phyloP scores from a whole-genome alignment of 2,113 vertebrate genomes.

The Entomyzon cyanotis region DNA sequence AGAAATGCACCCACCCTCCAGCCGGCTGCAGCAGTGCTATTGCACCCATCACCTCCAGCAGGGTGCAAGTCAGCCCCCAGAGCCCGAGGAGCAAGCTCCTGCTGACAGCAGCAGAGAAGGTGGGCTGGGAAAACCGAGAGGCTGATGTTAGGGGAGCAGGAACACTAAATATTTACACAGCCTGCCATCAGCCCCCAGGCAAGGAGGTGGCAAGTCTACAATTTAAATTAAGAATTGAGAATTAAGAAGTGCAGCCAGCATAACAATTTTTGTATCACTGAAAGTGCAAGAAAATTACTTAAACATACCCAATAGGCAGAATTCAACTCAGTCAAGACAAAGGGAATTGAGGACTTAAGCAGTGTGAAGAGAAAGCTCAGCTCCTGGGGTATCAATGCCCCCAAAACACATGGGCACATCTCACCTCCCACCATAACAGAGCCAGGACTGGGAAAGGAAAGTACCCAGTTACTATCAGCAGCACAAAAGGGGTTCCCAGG shows the following conservation, averaged over 20 bases:
- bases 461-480: background rate
- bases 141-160: background rate
- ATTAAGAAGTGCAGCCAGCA: background rate
- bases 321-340: background rate
- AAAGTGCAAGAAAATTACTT: background rate
- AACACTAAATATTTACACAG: slow-evolving; percentile 33
- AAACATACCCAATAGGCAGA: background rate
- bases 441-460: background rate
- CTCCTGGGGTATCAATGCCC: accelerated
- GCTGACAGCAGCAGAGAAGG: background rate
- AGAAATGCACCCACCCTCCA: background rate
- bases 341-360: accelerated
- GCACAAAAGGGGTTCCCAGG: background rate
- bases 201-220: background rate
- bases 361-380: background rate
- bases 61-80: background rate
- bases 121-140: background rate
- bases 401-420: background rate
- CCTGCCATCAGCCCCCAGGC: background rate
- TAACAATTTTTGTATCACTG: background rate
- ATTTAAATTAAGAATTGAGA: background rate
- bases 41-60: accelerated
- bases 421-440: background rate
- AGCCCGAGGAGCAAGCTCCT: background rate
- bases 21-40: accelerated